These are phyloP conservation scores for Apteryx owenii DNA, from an alignment of 2,113 vertebrate species.

Conservation along the genomic window DNA sequence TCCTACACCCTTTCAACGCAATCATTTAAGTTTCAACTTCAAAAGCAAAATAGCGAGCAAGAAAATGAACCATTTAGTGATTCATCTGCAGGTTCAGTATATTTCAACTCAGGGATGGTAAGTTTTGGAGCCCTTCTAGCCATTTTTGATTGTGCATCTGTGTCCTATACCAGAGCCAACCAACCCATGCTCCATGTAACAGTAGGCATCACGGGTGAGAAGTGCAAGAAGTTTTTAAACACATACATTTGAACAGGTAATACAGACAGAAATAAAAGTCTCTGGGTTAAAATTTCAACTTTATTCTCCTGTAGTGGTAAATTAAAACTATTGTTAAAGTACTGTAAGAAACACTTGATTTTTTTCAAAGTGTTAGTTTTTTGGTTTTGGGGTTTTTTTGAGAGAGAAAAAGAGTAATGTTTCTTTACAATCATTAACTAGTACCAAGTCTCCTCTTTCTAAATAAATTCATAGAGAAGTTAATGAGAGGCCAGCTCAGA, in stretches of 20 bases:
- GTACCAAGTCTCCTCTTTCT: background rate
- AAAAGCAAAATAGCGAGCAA: background rate
- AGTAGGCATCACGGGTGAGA: background rate
- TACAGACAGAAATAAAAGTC: background rate
- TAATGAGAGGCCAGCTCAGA: background rate
- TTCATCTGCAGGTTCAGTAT: background rate
- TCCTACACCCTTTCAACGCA: background rate
- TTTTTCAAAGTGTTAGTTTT: background rate
- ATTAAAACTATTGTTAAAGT: background rate
- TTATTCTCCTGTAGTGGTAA: background rate
- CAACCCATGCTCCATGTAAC: background rate
- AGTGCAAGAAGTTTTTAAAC: background rate
- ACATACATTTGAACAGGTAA: background rate
- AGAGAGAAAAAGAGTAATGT: background rate
- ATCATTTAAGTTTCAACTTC: background rate
- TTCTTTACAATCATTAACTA: background rate
- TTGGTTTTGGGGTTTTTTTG: background rate
- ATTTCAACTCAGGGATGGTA: background rate
- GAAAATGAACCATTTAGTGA: background rate
- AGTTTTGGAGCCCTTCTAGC: background rate
- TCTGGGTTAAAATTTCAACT: background rate
- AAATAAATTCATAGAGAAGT: background rate
- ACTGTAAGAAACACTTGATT: background rate
- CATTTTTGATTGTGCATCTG: background rate
- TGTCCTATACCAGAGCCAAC: background rate